A percentile compares a stretch with the other conserved stretches of the same genome.
Conservation (phyloP, 2,797 vertebrate species). For the Macropodus opercularis region DNA sequence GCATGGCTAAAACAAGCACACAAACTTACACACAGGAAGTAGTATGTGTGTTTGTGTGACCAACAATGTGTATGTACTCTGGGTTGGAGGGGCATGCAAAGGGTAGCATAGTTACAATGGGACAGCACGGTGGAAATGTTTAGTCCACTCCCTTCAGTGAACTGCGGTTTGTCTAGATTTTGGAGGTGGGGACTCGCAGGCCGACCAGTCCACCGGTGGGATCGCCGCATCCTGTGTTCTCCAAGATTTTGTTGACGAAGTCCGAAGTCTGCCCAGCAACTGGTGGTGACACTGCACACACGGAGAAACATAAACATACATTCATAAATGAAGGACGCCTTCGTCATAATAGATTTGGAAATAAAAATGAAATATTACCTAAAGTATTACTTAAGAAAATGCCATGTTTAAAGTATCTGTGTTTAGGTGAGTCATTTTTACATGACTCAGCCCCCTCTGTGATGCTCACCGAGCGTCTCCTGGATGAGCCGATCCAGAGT, state of each 20-base stretch:
- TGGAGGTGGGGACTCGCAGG: constrained; percentile 92
- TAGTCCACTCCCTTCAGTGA: constrained; percentile 64
- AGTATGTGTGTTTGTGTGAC: constrained; percentile 73
- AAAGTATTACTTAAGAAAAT: too few species aligned
- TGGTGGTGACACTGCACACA: constrained; percentile 84
- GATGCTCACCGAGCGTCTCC: constrained; percentile 92
- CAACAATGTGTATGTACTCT: constrained; percentile 72
- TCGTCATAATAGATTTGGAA: too few species aligned
- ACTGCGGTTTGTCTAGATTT: constrained; percentile 83
- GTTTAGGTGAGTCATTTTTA: background rate
- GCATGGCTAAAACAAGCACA: constrained; percentile 77
- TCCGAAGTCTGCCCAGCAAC: constrained; percentile 98
- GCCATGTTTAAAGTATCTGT: too few species aligned
- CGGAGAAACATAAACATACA: background rate
- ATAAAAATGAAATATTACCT: too few species aligned
- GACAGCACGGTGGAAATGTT: constrained; percentile 69
- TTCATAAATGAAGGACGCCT: background rate
- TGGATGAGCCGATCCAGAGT: constrained; percentile 93
- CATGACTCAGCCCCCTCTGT: background rate
- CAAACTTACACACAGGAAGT: constrained; percentile 71
- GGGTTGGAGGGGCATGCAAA: constrained; percentile 75
- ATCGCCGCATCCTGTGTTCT: constrained; percentile 95
- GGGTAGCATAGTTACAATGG: constrained; percentile 74
- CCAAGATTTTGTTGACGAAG: constrained; percentile 99
- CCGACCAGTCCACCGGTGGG: constrained; percentile 97